These are phyloP conservation scores for Drosophila kambysellisi DNA, from an alignment of 2,888 invertebrate species.

Conservation along the genomic window DNA sequence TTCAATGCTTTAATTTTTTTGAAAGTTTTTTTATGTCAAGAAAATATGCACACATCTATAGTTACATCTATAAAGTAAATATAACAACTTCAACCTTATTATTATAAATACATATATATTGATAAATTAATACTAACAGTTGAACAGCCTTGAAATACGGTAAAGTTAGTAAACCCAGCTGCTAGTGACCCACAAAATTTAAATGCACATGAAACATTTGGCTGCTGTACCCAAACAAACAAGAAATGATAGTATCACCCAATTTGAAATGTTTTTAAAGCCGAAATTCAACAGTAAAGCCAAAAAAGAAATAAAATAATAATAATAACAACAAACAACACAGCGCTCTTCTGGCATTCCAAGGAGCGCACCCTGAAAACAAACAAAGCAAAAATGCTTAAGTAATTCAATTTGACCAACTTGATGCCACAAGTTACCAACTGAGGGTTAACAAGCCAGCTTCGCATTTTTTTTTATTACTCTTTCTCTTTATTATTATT, in stretches of 20 bases:
- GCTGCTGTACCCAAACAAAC: not conserved
- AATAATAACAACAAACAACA: slow-evolving; percentile 6
- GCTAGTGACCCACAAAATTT: slow-evolving; percentile 30
- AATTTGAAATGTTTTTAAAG: slow-evolving; percentile 33
- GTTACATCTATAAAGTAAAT: not conserved
- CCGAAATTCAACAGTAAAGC: slow-evolving; percentile 39
- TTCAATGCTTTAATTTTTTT: not conserved
- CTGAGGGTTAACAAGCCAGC: slow-evolving; percentile 40
- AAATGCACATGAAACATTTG: slow-evolving; percentile 48
- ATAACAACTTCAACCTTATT: not conserved
- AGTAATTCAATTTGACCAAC: slow-evolving; percentile 62
- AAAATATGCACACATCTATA: not conserved
- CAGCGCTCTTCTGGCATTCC: not conserved
- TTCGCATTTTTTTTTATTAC: slow-evolving; percentile 21
- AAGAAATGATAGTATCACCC: not conserved
- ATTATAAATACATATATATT: not conserved
- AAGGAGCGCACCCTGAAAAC: slow-evolving; percentile 43
- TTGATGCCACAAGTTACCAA: slow-evolving; percentile 47
- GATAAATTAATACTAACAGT: not conserved
- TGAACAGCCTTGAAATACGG: not conserved
- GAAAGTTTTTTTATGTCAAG: not conserved
- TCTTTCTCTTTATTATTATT: slow-evolving; percentile 2
- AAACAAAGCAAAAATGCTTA: slow-evolving; percentile 55
- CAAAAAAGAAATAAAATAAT: not conserved
- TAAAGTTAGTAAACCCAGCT: not conserved